Conservation (phyloP, 2,797 vertebrate species). For the Sphenopsis melanotis region DNA sequence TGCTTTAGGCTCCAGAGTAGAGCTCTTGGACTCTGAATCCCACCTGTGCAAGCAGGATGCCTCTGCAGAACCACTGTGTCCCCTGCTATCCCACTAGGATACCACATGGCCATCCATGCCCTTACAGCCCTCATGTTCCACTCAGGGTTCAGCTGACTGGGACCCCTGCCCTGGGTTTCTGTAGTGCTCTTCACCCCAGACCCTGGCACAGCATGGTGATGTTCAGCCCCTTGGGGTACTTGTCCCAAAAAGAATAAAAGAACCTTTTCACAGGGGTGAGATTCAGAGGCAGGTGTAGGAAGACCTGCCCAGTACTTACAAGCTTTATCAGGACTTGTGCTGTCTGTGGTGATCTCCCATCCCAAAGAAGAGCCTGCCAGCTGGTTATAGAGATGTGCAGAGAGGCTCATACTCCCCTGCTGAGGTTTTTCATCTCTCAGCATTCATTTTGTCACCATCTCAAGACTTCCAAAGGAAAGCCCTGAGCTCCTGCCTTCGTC, state of each 20-base stretch:
- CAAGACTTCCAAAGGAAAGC: neutral
- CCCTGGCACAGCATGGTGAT: neutral
- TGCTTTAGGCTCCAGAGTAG: neutral
- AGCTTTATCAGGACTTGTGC: neutral
- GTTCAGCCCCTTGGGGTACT: neutral
- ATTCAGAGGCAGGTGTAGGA: neutral
- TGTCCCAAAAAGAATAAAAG: neutral
- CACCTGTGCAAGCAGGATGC: neutral
- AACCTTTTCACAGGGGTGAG: neutral
- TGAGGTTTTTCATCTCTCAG: neutral
- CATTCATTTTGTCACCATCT: neutral
- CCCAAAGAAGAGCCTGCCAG: neutral
- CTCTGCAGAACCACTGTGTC: neutral
- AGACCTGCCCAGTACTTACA: neutral
- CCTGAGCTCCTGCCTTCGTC: neutral
- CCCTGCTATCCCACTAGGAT: neutral
- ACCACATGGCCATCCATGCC: neutral
- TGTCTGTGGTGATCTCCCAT: neutral
- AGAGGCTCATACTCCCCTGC: neutral
- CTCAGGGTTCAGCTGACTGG: neutral
- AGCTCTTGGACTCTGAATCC: neutral
- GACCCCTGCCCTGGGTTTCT: neutral
- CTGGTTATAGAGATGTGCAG: neutral
- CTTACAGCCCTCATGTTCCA: neutral
- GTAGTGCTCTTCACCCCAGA: neutral